Evolutionary conservation across 2,113 vertebrate species (phyloP), one percentile per base, ranked within the genome.

Genomic region (Phalacrocorax carbo): DNA sequence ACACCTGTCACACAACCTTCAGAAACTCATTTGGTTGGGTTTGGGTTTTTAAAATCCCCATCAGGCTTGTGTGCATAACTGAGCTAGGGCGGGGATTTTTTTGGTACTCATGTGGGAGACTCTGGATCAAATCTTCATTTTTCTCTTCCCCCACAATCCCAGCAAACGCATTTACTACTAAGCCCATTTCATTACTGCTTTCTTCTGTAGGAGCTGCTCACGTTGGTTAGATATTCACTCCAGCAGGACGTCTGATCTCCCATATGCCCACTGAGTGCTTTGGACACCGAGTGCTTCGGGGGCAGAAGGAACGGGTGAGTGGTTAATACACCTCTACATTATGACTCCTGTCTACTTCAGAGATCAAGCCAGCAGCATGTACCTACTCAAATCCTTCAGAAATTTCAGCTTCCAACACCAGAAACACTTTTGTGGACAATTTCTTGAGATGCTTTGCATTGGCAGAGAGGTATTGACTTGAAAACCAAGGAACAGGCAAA

Each of bases 211-310:
- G 81, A 93, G 69, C 48, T 48, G 40, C 73, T 95, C 34, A 0
- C 0, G 0, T 2, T 8, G 81, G 72, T 48, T 16, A 64, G 54
- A 36, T 2, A 2, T 9, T 36, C 57, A 8, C 66, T 27, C 5
- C 2, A 10, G 88, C 34, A 73, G 46, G 71, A 73, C 61, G 16
- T 7, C 48, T 36, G 5, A 81, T 26, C 30, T 52, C 60, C 65
- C 64, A 6, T 2, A 3, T 7, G 42, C 11, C 58, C 88, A 66
- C 0, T 2, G 1, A 44, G 10, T 0, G 2, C 42, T 75, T 23
- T 7, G 51, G 68, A 3, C 13, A 15, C 11, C 2, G 4, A 88
- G 19, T 23, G 32, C 7, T 23, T 84, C 15, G 2, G 34, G 7
- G 20, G 16, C 5, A 27, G 29, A 66, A 85, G 21, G 25, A 84